A percentile compares a stretch with the other conserved stretches of the same genome.
Evolutionary conservation across 2,888 invertebrate species (phyloP).

Genomic region (Apocheima hispidaria): DNA sequence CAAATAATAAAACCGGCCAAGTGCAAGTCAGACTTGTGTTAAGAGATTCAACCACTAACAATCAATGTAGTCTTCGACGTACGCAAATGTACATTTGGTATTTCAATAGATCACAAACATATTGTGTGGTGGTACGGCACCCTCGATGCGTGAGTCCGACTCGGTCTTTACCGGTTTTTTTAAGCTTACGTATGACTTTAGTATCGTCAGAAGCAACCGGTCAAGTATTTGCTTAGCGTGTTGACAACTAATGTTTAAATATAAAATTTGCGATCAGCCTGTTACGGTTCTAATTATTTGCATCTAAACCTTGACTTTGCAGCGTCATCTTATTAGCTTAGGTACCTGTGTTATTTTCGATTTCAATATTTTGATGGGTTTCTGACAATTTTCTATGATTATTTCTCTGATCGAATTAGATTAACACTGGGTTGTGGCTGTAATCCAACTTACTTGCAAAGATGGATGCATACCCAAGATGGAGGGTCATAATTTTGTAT

Average conservation of each 20-base stretch:
- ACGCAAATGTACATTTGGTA: too few species aligned
- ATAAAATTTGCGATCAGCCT: slow-evolving; percentile 15
- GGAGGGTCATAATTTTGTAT: too few species aligned
- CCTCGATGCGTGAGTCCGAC: too few species aligned
- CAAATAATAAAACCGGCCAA: too few species aligned
- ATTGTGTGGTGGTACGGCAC: too few species aligned
- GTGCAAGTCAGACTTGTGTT: too few species aligned
- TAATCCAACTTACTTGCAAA: background rate
- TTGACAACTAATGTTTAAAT: slow-evolving; percentile 19
- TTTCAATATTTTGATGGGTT: slow-evolving; percentile 5
- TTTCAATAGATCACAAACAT: too few species aligned
- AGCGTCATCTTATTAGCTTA: background rate
- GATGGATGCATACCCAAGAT: too few species aligned
- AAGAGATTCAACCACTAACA: too few species aligned
- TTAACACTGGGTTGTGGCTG: background rate
- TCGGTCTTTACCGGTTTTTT: too few species aligned
- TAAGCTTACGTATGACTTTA: background rate
- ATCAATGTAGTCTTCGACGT: too few species aligned
- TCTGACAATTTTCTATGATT: background rate
- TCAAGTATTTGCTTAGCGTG: slow-evolving; percentile 14
- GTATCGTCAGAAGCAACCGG: background rate
- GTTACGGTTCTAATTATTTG: slow-evolving; percentile 20
- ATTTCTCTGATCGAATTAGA: too few species aligned
- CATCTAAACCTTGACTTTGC: slow-evolving; percentile 23
- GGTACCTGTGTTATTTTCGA: slow-evolving; percentile 1